Base-by-base conservation (phyloP, 2,888 invertebrate species). In the Dryobota labecula region DNA sequence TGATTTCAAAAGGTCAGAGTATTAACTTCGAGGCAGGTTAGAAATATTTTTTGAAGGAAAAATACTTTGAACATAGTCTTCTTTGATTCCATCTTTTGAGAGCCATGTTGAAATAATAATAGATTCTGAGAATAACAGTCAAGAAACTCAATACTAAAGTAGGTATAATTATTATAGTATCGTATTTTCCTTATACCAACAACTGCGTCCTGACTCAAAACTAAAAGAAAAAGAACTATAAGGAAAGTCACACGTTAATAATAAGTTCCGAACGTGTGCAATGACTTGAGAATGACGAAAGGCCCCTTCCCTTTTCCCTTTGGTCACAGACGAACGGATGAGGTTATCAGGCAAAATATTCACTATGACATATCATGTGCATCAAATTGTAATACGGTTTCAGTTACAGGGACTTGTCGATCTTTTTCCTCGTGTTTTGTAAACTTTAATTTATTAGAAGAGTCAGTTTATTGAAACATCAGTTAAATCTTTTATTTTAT, bases 191-290 rank as follows among this genome's bases (percentile, higher is more conserved):
- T 49, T 4, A 30, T 51, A 51, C 2, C 18, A 43, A 27, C 9
- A 65, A 61, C 36, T 58, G 13, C 8, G 45, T 36, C 33, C 9
- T 8, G 27, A 36, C n/a, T 36, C 51, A 54, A 67, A 73, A 69
- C 43, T 58, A 57, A 41, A 36, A 58, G 57, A 49, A 54, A 30
- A 60, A 77, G 7, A 60, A 68, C 68, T 60, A 57, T 64, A 43
- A 45, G 61, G 51, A 76, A 77, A 77, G 49, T 66, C 45, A 38
- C 47, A 82, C 78, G 64, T 56, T 78, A 57, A 43, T 77, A 77
- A 77, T 54, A 47, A 72, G 66, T 78, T 66, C 20, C 9, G 11
- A 60, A 65, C 36, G 56, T 82, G 78, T 67, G 38, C 57, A 76
- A 68, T 78, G 70, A 65, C 36, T 65, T 58, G 81, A 58, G 38